Evolutionary conservation across 2,113 vertebrate genomes (phyloP), one percentile per base, ranked within the genome.

Genomic region (Taurulus bubalis): DNA sequence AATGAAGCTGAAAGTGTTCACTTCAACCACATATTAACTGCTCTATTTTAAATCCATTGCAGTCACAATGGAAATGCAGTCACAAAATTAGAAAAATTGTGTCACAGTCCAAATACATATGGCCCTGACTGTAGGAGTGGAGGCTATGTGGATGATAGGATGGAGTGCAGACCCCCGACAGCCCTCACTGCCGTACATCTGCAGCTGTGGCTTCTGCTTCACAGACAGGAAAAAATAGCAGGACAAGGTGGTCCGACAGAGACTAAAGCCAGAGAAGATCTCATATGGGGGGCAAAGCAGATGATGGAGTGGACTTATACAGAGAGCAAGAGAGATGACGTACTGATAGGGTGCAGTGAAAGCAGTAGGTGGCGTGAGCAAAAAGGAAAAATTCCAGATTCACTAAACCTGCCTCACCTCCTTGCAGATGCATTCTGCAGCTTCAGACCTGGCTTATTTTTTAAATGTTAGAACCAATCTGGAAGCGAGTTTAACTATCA

Each of bases 391-490:
- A 24, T 14, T 73, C 22, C 36, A 65, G 58, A 62, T 65, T 45
- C 20, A 51, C 22, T 66, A 59, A 77, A 69, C 47, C 72, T 64
- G 55, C 55, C n/a, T 67, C 59, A 18, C 11, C 28, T 62, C n/a
- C 14, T 64, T 49, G 51, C 12, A 34, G 51, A 45, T 58, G 45
- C 20, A n/a, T 9, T 62, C 34, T 69, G 45, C 4, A 0, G 22
- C 69, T 6, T 26, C 42, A 81, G 26, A 74, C 53, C 47, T 30
- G 55, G 22, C 62, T 73, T 73, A 79, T 83, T 80, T 63, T 69
- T 80, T 58, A 83, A 59, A 65, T 47, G 40, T 32, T 9, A 75
- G 30, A 71, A 30, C 59, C 51, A 55, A 20, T 59, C 45, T 67
- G 40, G 30, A 38, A 71, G 30, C 18, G 47, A 28, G 49, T 24